A percentile compares a stretch with the other conserved stretches of the same genome.
These are phyloP conservation scores for Labeo rohita DNA, from an alignment of 2,113 vertebrate species.

Conservation along the genomic window DNA sequence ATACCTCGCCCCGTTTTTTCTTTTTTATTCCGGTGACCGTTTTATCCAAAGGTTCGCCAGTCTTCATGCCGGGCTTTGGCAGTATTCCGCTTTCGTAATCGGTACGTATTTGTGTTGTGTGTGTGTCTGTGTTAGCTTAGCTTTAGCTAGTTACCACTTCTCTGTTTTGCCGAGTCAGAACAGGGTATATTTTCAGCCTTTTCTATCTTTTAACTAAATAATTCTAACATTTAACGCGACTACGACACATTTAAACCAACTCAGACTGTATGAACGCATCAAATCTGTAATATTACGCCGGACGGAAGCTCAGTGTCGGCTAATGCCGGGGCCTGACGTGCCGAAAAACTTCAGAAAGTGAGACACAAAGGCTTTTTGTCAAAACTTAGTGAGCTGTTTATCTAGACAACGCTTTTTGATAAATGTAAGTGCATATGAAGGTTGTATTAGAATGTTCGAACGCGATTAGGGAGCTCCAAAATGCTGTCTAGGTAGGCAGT, in stretches of 20 bases:
- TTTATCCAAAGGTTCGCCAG: conserved; percentile 61
- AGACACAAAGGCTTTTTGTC: conserved; percentile 5
- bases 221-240: background rate
- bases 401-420: background rate
- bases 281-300: background rate
- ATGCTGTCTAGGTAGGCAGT: background rate
- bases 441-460: background rate
- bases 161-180: conserved; percentile 50
- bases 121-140: conserved; percentile 44
- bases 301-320: conserved; percentile 19
- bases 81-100: conserved; percentile 65
- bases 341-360: conserved; percentile 37
- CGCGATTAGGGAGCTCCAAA: background rate
- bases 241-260: background rate
- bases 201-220: background rate
- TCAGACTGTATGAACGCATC: background rate
- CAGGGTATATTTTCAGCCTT: background rate
- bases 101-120: conserved; percentile 73
- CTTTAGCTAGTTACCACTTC: conserved; percentile 56
- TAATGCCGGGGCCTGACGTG: conserved; percentile 33
- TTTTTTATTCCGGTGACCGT: conserved; percentile 50
- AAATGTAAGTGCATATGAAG: too few relatives aligned
- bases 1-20: conserved; percentile 31
- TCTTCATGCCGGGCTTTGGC: conserved; percentile 69
- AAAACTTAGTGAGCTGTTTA: background rate